These are phyloP conservation scores for Lutjanus erythropterus DNA, from an alignment of 2,113 vertebrate genomes.

Conservation along the genomic window DNA sequence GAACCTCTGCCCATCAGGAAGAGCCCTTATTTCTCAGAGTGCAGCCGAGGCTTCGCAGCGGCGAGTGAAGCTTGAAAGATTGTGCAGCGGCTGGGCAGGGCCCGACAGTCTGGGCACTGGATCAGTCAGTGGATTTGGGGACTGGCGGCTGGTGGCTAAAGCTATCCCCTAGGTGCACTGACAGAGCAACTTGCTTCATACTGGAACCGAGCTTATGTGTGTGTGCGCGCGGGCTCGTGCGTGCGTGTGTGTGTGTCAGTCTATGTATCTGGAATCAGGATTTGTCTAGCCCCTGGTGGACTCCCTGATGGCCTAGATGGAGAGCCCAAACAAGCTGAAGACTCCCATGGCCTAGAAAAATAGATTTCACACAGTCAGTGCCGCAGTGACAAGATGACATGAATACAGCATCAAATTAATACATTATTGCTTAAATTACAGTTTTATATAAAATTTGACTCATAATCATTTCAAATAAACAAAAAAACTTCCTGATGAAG, in stretches of 20 bases:
- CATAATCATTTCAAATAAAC: not conserved
- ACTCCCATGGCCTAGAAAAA: constrained; percentile 70
- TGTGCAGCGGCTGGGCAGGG: constrained; percentile 70
- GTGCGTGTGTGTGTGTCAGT: constrained; percentile 24
- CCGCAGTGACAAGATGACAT: constrained; percentile 24
- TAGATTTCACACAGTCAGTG: constrained; percentile 41
- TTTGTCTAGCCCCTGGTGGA: constrained; percentile 68
- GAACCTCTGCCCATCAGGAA: no score
- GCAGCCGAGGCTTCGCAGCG: constrained; percentile 54
- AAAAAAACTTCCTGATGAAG: not conserved
- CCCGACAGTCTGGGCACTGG: constrained; percentile 81
- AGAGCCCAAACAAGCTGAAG: constrained; percentile 59
- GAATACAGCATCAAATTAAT: not conserved
- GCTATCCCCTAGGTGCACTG: constrained; percentile 75
- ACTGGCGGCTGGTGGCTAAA: constrained; percentile 74
- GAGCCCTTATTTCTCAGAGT: no score
- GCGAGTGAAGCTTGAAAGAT: constrained; percentile 72
- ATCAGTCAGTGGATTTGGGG: constrained; percentile 83
- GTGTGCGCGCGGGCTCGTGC: constrained; percentile 44
- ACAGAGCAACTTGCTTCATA: constrained; percentile 69
- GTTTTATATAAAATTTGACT: no score
- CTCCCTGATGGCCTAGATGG: constrained; percentile 70
- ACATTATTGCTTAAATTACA: constrained; percentile 5
- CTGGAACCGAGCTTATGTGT: constrained; percentile 58
- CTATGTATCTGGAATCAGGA: constrained; percentile 66